phyloP scores from a whole-genome alignment of 2,888 invertebrate genomes.

The Cryptocephalus primarius region DNA sequence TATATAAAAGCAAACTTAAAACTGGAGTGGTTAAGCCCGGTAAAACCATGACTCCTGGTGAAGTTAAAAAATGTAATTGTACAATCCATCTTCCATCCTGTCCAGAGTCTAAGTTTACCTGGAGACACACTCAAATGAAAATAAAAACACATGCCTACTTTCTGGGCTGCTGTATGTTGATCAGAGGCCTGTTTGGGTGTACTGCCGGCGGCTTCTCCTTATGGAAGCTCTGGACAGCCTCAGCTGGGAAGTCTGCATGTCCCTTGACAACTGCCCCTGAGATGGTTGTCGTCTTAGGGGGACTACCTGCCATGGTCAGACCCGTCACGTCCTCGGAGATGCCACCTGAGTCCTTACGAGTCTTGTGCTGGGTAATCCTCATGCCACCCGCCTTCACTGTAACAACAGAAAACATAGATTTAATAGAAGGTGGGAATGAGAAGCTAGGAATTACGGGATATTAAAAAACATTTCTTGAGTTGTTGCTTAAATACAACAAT shows the following conservation, averaged over 20 bases:
- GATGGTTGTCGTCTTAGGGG: conserved; percentile 66
- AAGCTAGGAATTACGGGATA: background rate
- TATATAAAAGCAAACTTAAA: too few relatives aligned
- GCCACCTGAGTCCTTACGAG: conserved; percentile 52
- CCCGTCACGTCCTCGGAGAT: conserved; percentile 61
- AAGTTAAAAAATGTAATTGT: too few relatives aligned
- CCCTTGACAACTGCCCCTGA: conserved; percentile 73
- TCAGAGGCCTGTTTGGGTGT: conserved; percentile 50
- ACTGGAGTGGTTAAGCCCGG: too few relatives aligned
- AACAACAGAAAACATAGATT: background rate
- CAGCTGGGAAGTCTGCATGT: conserved; percentile 79
- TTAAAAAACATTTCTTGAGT: too few relatives aligned
- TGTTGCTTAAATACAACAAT: too few relatives aligned
- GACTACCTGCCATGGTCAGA: conserved; percentile 62
- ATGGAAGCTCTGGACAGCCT: conserved; percentile 76
- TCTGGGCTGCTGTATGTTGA: conserved; percentile 77
- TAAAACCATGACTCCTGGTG: too few relatives aligned
- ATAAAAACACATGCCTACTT: conserved; percentile 45
- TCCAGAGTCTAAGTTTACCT: too few relatives aligned
- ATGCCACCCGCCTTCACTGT: conserved; percentile 86
- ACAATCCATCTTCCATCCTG: too few relatives aligned
- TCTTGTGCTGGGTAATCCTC: conserved; percentile 83
- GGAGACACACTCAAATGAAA: background rate
- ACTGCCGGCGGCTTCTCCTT: conserved; percentile 63
- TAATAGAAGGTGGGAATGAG: background rate